Conservation (phyloP, 2,113 vertebrate species). For the Cyphomyrus discorhynchus region DNA sequence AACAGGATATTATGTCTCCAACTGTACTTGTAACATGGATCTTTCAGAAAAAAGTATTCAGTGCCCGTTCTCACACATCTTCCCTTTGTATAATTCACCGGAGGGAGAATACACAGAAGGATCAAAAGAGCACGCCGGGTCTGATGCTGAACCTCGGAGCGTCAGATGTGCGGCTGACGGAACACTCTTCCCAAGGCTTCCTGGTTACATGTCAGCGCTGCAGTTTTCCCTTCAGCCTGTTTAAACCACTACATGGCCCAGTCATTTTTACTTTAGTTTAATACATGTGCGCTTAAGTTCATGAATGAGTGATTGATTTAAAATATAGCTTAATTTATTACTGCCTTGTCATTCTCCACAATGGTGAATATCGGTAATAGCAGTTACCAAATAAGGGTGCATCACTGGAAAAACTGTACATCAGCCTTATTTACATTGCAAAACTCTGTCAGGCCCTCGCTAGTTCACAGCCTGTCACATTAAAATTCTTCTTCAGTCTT, state of each 20-base stretch:
- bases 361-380: neutral
- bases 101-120: neutral
- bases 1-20: neutral
- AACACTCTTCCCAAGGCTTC: neutral
- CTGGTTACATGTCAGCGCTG: neutral
- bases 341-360: neutral
- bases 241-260: neutral
- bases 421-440: constrained; percentile 17
- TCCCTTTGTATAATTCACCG: neutral
- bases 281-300: neutral
- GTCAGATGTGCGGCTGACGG: neutral
- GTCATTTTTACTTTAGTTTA: neutral
- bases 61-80: neutral
- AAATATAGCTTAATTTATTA: neutral
- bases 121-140: neutral
- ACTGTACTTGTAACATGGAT: neutral
- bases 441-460: neutral
- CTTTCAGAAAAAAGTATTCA: neutral
- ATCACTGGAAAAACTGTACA: neutral
- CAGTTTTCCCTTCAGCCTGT: neutral
- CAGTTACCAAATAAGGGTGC: neutral
- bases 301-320: neutral
- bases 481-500: neutral
- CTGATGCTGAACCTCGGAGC: neutral
- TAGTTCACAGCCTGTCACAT: constrained; percentile 11